These are phyloP conservation scores for Atlantisia rogersi DNA, from an alignment of 2,113 vertebrate species.

Conservation along the genomic window DNA sequence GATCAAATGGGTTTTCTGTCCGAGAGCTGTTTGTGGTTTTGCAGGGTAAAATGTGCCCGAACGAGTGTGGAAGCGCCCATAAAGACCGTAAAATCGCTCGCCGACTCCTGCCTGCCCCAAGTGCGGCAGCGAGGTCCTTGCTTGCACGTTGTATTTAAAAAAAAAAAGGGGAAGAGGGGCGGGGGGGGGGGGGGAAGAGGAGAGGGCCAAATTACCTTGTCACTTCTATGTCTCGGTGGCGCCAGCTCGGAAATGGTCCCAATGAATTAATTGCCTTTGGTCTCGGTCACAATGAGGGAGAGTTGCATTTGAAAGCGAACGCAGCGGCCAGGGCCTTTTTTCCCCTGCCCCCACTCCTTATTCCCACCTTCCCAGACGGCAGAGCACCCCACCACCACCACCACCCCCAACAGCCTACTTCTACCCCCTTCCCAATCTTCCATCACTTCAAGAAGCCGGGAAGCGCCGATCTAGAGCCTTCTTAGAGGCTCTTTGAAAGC, in stretches of 20 bases:
- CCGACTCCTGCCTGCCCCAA: constrained; percentile 25
- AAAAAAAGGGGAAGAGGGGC: no score
- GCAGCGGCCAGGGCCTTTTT: constrained; percentile 42
- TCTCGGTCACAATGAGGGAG: constrained; percentile 67
- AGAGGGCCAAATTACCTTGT: constrained; percentile 78
- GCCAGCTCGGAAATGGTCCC: constrained; percentile 83
- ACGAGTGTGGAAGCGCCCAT: constrained; percentile 65
- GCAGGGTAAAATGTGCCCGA: constrained; percentile 58
- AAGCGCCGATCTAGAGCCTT: not conserved
- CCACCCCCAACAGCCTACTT: not conserved
- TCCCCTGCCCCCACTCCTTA: constrained; percentile 23
- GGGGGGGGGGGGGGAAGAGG: not conserved
- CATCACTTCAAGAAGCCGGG: constrained; percentile 10
- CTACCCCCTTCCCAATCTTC: not conserved
- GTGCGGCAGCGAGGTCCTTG: constrained; percentile 37
- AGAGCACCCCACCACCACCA: not conserved
- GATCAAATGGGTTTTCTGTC: constrained; percentile 70
- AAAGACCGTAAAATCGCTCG: constrained; percentile 69
- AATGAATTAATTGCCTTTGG: constrained; percentile 80
- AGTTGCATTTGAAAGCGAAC: constrained; percentile 81
- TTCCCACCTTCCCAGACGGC: constrained; percentile 7
- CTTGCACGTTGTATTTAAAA: constrained; percentile 61
- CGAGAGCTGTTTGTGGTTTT: constrained; percentile 63
- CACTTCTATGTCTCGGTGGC: constrained; percentile 79
- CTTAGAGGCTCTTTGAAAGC: not conserved